These are phyloP conservation scores for Malacoraja senta DNA, from an alignment of 2,797 vertebrate species.

Conservation along the genomic window DNA sequence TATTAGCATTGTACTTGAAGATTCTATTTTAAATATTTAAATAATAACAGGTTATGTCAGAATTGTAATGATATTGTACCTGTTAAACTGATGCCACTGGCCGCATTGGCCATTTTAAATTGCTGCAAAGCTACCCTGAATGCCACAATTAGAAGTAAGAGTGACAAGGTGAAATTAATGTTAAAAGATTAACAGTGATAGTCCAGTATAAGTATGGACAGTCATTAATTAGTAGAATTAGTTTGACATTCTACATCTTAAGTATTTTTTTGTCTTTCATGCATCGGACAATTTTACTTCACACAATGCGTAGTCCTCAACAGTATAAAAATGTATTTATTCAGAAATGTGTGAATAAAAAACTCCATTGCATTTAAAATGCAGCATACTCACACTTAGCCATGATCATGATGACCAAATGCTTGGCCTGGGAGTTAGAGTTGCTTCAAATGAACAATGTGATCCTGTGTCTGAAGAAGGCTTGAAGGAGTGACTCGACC, in stretches of 20 bases:
- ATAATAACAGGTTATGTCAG: background rate
- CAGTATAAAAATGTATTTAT: background rate
- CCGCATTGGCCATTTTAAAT: background rate
- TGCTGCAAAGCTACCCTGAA: background rate
- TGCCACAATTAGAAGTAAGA: background rate
- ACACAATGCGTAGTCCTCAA: background rate
- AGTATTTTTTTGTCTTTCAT: background rate
- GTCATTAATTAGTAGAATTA: background rate
- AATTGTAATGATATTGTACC: background rate
- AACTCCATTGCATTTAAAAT: background rate
- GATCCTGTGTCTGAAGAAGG: background rate
- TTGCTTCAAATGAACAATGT: background rate
- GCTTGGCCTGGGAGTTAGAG: background rate
- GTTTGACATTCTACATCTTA: background rate
- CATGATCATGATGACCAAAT: background rate
- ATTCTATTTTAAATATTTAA: background rate
- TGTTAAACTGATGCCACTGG: background rate
- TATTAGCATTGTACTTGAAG: background rate
- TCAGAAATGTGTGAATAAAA: background rate
- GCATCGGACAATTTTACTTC: background rate
- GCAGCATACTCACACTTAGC: background rate
- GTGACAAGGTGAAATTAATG: background rate
- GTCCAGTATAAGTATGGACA: background rate
- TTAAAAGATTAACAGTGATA: background rate
- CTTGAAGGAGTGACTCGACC: too few relatives aligned